A percentile compares a stretch with the other conserved stretches of the same genome.
Conservation (phyloP, 2,888 invertebrate genomes). For the Drosophila nr. medialis region DNA sequence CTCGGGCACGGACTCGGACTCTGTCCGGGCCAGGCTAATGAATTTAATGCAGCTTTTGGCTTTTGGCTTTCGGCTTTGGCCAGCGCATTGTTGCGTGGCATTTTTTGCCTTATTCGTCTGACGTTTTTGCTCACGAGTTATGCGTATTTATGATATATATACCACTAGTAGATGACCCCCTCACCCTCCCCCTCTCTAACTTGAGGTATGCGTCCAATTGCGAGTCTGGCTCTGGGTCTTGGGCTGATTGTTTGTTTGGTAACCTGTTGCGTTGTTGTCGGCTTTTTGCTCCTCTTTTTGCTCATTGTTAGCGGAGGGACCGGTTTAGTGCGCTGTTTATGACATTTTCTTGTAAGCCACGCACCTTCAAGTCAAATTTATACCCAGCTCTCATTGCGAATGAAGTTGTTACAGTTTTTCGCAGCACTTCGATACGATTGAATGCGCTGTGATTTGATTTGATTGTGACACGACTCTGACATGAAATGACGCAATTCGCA, state of each 20-base stretch:
- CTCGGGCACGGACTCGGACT: conserved; percentile 24
- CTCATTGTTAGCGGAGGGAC: conserved; percentile 46
- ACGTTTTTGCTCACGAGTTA: conserved; percentile 81
- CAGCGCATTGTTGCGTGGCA: conserved; percentile 70
- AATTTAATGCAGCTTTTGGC: conserved; percentile 79
- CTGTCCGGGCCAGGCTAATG: conserved; percentile 61
- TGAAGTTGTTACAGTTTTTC: conserved; percentile 79
- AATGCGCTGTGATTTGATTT: conserved; percentile 62
- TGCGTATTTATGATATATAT: conserved; percentile 81
- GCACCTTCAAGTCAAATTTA: conserved; percentile 80
- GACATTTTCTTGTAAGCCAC: conserved; percentile 80
- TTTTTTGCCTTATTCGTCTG: conserved; percentile 76
- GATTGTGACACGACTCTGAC: conserved; percentile 77
- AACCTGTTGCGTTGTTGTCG: conserved; percentile 79
- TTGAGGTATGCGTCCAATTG: conserved; percentile 6
- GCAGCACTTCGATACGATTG: conserved; percentile 30
- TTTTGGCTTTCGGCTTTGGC: conserved; percentile 57
- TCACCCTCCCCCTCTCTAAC: neutral
- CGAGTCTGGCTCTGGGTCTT: conserved; percentile 21
- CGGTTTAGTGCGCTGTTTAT: conserved; percentile 60
- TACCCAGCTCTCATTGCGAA: conserved; percentile 61
- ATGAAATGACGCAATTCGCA: conserved; percentile 72
- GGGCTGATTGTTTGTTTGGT: conserved; percentile 68
- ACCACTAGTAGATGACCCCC: conserved; percentile 26
- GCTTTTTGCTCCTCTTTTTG: conserved; percentile 61